These are phyloP conservation scores for Cyprinodon diabolis DNA, from an alignment of 2,797 vertebrate genomes.

Conservation along the genomic window DNA sequence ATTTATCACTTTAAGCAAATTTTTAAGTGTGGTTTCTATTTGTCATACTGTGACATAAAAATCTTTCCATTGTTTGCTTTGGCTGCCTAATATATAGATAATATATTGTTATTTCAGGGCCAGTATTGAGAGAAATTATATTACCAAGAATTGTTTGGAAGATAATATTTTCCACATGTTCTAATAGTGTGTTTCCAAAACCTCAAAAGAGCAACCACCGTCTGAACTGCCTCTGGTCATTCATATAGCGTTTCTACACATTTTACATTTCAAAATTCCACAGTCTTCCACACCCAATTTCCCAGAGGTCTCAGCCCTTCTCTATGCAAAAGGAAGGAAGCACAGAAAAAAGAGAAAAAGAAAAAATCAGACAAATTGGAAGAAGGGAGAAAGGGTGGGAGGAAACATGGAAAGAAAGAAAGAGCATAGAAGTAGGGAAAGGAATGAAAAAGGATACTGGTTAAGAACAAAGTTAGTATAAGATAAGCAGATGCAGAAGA, in stretches of 20 bases:
- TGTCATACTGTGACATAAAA: neutral
- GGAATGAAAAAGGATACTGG: too few relatives aligned
- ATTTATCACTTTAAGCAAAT: neutral
- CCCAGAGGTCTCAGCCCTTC: neutral
- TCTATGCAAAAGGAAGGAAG: neutral
- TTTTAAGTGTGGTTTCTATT: neutral
- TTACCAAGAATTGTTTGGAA: neutral
- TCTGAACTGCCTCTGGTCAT: constrained; percentile 1
- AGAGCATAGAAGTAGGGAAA: neutral
- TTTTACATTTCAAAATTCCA: neutral
- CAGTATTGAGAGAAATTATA: neutral
- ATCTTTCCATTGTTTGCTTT: neutral
- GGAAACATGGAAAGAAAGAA: too few relatives aligned
- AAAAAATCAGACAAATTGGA: too few relatives aligned
- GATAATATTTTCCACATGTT: neutral
- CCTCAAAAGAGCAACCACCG: neutral
- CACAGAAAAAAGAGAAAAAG: too few relatives aligned
- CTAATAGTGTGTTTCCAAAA: neutral
- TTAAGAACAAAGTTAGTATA: too few relatives aligned
- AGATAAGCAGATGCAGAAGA: too few relatives aligned
- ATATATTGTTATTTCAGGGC: neutral
- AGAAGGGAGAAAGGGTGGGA: too few relatives aligned
- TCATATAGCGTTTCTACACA: neutral
- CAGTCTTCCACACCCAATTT: neutral
- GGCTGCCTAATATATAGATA: neutral